Base-by-base conservation (phyloP, 2,888 invertebrate genomes). In the Agrochola circellaris region DNA sequence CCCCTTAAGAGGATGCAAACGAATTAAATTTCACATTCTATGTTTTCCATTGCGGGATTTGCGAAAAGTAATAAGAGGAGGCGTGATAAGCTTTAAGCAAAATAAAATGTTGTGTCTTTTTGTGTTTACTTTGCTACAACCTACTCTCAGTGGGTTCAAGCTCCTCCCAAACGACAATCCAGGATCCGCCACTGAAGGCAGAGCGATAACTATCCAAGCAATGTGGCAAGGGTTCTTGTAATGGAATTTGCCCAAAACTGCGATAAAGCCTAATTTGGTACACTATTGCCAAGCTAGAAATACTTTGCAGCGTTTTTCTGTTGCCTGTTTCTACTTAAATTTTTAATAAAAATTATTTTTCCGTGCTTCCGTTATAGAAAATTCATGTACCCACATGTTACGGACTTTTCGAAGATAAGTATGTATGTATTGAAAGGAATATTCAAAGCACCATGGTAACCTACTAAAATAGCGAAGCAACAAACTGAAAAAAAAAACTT, bases 401-500 rank as follows among this genome's bases (percentile, higher is more conserved):
- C 5, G 2, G 26, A 17, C n/a, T 76, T 56, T 58, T 56, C 1
- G 3, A 38, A 17, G n/a, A n/a, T 30, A 17, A 3, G 34, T 54
- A 42, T 11, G 1, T 45, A 15, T 48, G 17, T 73, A 42, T 51
- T 68, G 20, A 15, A 65, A 38, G 15, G 42, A 62, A n/a, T 42
- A 62, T 56, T 48, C 2, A 56, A 42, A 45, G 20, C 38, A 62
- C 13, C 23, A 17, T 51, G 38, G 34, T 48, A 70, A 48, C 48
- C n/a, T 20, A 26, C 56, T 8, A 68, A 68, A 68, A 82, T 45
- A 60, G 20, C 48, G 9, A 38, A 62, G 5, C 6, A 62, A 11
- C 7, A 54, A 60, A 51, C n/a, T 71, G 26, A 64, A 48, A 30
- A 30, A 42, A 70, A 65, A 66, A 62, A 0, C 51, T 81, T 76